phyloP scores from a whole-genome alignment of 2,113 vertebrate genomes.

The Halcyon malimbica region DNA sequence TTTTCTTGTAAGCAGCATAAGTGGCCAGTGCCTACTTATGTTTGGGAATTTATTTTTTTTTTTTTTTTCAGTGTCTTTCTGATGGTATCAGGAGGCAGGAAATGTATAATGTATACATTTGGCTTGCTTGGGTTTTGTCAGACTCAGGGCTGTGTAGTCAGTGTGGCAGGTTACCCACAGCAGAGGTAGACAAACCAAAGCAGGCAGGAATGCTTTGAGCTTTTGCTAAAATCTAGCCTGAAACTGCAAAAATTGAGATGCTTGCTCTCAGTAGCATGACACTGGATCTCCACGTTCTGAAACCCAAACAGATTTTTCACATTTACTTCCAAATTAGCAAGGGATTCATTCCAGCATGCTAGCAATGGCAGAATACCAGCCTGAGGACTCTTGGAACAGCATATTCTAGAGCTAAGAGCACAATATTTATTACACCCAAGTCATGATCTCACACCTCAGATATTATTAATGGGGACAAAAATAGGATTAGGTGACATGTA shows the following conservation, averaged over 20 bases:
- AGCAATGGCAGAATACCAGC: not conserved
- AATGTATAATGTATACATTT: not conserved
- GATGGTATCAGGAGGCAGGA: not conserved
- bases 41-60: too few species aligned
- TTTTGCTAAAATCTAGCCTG: not conserved
- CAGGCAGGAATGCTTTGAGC: not conserved
- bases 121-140: not conserved
- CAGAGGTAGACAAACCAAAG: not conserved
- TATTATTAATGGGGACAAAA: not conserved
- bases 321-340: constrained; percentile 22
- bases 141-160: not conserved
- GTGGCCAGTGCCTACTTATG: not conserved
- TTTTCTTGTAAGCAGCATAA: not conserved
- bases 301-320: not conserved
- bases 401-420: not conserved
- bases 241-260: not conserved
- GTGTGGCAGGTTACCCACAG: not conserved
- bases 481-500: not conserved
- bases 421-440: not conserved
- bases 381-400: not conserved
- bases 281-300: not conserved
- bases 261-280: not conserved
- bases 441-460: not conserved
- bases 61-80: not conserved
- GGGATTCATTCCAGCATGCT: not conserved